A percentile compares a stretch with the other conserved stretches of the same genome.
phyloP scores from a whole-genome alignment of 2,113 vertebrate species.

The Phasianus colchicus region DNA sequence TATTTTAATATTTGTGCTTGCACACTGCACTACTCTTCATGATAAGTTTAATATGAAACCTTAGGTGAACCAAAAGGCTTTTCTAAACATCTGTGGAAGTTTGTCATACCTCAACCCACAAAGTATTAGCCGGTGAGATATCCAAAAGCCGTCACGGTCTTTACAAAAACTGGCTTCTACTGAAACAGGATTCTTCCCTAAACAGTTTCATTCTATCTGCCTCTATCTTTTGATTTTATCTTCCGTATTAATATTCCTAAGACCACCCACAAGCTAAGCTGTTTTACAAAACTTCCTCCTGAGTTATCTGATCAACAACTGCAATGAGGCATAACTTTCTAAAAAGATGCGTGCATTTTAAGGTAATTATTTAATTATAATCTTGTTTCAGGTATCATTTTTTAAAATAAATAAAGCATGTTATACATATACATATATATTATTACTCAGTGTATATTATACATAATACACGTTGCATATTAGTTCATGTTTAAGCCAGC shows the following conservation, averaged over 20 bases:
- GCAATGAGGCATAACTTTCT: constrained; percentile 81
- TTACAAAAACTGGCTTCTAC: constrained; percentile 45
- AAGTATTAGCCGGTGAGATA: constrained; percentile 51
- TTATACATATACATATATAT: not conserved
- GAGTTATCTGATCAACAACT: constrained; percentile 82
- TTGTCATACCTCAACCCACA: constrained; percentile 34
- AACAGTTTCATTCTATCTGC: constrained; percentile 67
- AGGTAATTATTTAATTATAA: constrained; percentile 45
- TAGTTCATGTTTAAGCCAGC: constrained; percentile 7
- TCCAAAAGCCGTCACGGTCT: constrained; percentile 61
- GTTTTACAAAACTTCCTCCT: constrained; percentile 86
- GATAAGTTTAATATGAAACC: constrained; percentile 2
- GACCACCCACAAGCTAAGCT: constrained; percentile 91
- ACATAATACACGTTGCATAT: constrained; percentile 23
- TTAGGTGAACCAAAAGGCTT: constrained; percentile 58
- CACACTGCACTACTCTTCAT: constrained; percentile 43
- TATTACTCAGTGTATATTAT: not conserved
- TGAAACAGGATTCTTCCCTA: constrained; percentile 77
- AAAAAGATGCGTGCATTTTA: constrained; percentile 68
- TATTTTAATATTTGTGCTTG: constrained; percentile 26
- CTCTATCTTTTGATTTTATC: constrained; percentile 86
- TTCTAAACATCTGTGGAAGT: constrained; percentile 54
- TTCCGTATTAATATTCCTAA: constrained; percentile 89
- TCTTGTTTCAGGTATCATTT: constrained; percentile 32
- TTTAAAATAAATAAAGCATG: not conserved